Conservation (phyloP, 2,797 vertebrate genomes). For the Urocyon cinereoargenteus region DNA sequence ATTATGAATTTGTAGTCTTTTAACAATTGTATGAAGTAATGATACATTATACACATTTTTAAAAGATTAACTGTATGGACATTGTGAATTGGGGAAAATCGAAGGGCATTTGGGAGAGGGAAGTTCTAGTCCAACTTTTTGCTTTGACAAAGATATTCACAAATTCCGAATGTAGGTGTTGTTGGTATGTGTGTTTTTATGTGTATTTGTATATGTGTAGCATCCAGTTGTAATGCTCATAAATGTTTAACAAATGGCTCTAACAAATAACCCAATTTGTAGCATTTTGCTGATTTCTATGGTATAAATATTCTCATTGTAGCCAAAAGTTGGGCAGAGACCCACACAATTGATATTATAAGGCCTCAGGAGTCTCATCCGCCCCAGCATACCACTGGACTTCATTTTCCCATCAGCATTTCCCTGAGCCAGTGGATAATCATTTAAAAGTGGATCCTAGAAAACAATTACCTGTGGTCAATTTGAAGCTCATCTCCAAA, state of each 20-base stretch:
- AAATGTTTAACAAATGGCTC: background rate
- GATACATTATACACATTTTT: background rate
- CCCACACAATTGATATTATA: background rate
- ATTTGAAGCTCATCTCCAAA: background rate
- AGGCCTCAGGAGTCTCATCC: background rate
- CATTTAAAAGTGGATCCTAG: background rate
- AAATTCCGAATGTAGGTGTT: background rate
- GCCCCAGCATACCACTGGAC: accelerated
- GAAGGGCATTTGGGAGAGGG: background rate
- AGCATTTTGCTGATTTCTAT: background rate
- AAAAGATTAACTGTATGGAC: background rate
- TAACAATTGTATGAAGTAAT: conserved; percentile 37
- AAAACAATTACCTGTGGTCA: background rate
- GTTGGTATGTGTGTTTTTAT: background rate
- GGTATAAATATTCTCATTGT: background rate
- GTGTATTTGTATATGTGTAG: accelerated
- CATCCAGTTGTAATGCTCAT: background rate
- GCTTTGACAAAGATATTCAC: background rate
- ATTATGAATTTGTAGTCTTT: background rate
- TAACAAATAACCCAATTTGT: background rate
- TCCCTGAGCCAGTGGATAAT: background rate
- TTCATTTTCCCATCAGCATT: background rate
- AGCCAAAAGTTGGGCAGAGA: background rate
- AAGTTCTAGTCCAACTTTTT: background rate
- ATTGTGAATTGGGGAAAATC: background rate